These are phyloP conservation scores for Chaenocephalus aceratus DNA, from an alignment of 2,113 vertebrate species.

Conservation along the genomic window DNA sequence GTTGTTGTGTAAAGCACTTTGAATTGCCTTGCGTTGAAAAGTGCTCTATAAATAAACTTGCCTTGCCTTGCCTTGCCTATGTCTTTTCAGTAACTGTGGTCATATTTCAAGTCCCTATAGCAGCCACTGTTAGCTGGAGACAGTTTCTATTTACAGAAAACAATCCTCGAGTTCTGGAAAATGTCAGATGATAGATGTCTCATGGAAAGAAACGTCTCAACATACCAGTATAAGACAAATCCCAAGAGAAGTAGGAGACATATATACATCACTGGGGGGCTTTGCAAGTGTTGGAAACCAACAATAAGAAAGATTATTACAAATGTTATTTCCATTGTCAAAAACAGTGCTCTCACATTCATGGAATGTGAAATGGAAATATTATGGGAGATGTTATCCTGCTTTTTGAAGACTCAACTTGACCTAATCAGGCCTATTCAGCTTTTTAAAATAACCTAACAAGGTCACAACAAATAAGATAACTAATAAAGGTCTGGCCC, in stretches of 20 bases:
- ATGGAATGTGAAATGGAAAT: slow-evolving; percentile 33
- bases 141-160: slow-evolving; percentile 76
- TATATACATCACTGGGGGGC: slow-evolving; percentile 16
- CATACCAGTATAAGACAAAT: neutral
- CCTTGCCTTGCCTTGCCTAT: too few relatives aligned
- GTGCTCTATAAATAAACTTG: too few relatives aligned
- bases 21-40: too few relatives aligned
- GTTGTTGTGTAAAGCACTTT: too few relatives aligned
- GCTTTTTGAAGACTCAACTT: neutral
- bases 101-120: slow-evolving; percentile 64
- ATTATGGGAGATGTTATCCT: neutral
- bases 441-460: neutral
- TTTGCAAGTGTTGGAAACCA: slow-evolving; percentile 32
- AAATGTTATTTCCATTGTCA: slow-evolving; percentile 28
- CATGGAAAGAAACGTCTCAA: slow-evolving; percentile 32
- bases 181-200: slow-evolving; percentile 70
- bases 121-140: slow-evolving; percentile 55
- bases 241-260: neutral
- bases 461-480: neutral
- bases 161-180: slow-evolving; percentile 65
- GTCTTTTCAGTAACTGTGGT: slow-evolving; percentile 58
- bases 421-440: neutral
- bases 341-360: slow-evolving; percentile 19
- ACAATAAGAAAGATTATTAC: neutral
- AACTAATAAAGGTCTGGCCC: neutral